Base-by-base conservation (phyloP, 1,140 invertebrate species). In the Muscidifurax raptorellus region DNA sequence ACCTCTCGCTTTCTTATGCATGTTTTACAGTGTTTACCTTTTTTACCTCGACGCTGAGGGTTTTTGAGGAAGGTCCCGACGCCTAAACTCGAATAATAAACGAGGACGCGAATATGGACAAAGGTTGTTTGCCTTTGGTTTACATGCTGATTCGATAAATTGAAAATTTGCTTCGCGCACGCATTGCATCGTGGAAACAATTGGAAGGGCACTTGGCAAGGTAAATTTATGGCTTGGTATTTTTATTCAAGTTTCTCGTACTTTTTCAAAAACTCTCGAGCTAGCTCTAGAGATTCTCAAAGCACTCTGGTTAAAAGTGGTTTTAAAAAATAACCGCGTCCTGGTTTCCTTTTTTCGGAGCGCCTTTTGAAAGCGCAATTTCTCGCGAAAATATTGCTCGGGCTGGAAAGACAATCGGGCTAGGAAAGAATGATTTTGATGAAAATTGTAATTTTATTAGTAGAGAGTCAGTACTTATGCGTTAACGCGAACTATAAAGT, bases 1-100 rank as follows among this genome's bases (percentile, higher is more conserved):
- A 28, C 12, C n/a, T 44, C 44, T 72, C 52, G 32, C 66, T 69
- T 27, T 71, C 59, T 36, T 44, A 74, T 80, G 77, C 83, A 84
- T 79, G 80, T 79, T 79, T 84, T 44, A 84, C 9, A 40, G 0
- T 78, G 75, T 77, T 80, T 83, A 52, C 80, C 64, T 85, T 84
- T 85, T 82, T 77, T 52, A 67, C 67, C 28, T 74, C 66, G 64
- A 59, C 74, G 28, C 86, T 36, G 32, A 78, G 15, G 13, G 13
- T 69, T 69, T 69, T 69, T 27, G 13, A 69, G 28, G 7, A 0
- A 69, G 15, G 66, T 25, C 27, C 66, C 12, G 27, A 27, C 66
- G 66, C 32, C n/a, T 30, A 7, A 44, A 44, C 59, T 82, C 80
- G 74, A 82, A 74, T 69, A n/a, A 59, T 59, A 74, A 52, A 82